Base-by-base conservation (phyloP, 2,113 vertebrate genomes). In the Solea senegalensis region DNA sequence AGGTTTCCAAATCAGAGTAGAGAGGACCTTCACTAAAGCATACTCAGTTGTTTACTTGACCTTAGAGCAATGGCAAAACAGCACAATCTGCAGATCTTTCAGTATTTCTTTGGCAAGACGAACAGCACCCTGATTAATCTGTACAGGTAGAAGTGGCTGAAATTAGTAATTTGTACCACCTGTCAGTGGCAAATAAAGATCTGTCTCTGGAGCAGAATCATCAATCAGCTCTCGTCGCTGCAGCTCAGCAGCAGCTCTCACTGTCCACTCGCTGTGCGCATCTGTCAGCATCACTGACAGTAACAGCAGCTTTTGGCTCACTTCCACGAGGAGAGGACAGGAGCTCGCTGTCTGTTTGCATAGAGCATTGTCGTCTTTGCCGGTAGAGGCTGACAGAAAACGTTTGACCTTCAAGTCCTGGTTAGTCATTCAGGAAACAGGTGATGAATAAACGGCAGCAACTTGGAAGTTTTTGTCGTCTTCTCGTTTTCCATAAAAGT, bases 101-200 rank as follows among this genome's bases (percentile, higher is more conserved):
- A 54, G 52, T 8, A 34, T 78, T 57, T 62, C 67, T 61, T n/a
- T 15, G 41, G n/a, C 67, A 71, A 76, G 69, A 69, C 49, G 41
- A 82, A 46, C 58, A 34, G 12, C 11, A 0, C 10, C 26, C 0
- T 58, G 57, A 82, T 72, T 73, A 71, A 82, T 73, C 14, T 40
- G 46, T 44, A 52, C 53, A 12, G 14, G 5, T 56, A 28, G 48
- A 72, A 69, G 34, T 69, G 79, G 62, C 66, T 54, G 68, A 74
- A 82, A 83, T 76, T 28, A 78, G 82, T 86, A 67, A 53, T 89
- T 85, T 82, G 71, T 86, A 85, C 88, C 9, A 82, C 41, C 7
- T 55, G 82, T 88, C 81, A 41, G 61, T 2, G 28, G 66, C 78
- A 75, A 72, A 81, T 72, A 81, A 65, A 80, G 44, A 80, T 77